Evolutionary conservation across 1,140 invertebrate genomes (phyloP).

Genomic region (Brachionus paranguensis): DNA sequence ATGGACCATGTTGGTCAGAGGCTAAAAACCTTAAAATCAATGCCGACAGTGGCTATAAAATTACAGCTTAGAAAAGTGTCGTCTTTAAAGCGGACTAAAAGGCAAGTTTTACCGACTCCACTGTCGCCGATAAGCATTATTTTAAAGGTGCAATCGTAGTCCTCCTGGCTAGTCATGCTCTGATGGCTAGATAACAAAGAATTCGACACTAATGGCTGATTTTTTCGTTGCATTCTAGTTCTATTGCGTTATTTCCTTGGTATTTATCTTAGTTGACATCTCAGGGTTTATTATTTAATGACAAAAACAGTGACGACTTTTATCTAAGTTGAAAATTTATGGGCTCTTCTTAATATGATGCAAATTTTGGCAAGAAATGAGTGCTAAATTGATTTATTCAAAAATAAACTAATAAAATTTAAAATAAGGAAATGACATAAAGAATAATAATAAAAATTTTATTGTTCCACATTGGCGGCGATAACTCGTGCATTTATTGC

Average conservation of each 20-base stretch:
- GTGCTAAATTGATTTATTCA: neutral
- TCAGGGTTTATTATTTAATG: neutral
- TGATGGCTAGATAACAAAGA: neutral
- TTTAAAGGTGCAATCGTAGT: conserved; percentile 84
- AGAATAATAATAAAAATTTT: neutral
- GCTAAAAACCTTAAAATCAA: conserved; percentile 58
- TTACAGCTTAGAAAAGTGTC: conserved; percentile 67
- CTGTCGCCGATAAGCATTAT: conserved; percentile 82
- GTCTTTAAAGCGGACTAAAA: conserved; percentile 88
- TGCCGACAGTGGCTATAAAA: conserved; percentile 47
- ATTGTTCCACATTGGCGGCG: neutral
- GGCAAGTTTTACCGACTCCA: conserved; percentile 87
- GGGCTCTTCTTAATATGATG: neutral
- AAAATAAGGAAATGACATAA: neutral
- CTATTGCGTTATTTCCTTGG: neutral
- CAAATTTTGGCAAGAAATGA: neutral
- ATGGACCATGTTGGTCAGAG: neutral
- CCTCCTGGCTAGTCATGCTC: conserved; percentile 57
- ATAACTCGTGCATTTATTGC: neutral
- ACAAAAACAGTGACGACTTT: neutral
- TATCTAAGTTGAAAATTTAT: neutral
- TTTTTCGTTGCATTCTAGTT: conserved; percentile 21
- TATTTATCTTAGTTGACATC: neutral
- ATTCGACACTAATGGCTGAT: neutral
- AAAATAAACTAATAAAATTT: neutral